Evolutionary conservation across 2,797 vertebrate genomes (phyloP), one percentile per base, ranked within the genome.

Genomic region (Novumbra hubbsi): DNA sequence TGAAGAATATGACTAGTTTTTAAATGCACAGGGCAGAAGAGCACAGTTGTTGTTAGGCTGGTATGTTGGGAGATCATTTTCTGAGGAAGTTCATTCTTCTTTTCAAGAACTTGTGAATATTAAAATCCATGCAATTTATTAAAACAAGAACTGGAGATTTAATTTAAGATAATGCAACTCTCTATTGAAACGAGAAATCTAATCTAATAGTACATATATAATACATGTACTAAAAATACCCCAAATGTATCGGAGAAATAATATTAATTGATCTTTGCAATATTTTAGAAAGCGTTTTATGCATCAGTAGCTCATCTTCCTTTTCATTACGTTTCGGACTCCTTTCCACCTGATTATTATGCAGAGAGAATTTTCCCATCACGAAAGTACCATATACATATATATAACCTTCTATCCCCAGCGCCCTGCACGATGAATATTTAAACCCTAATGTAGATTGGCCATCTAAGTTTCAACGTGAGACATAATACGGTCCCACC

Each of bases 371-470:
- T 93, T 95, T 93, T 93, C 92, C 91, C 92, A 93, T 95, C 73
- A 60, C 68, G 79, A 85, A 78, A 92, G 93, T 87, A 91, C 93
- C 94, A 93, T 93, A 95, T 83, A 95, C 93, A 92, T 91, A 92
- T 91, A 92, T 92, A 91, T 95, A 89, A 92, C 93, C 94, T 93
- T 90, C 90, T 89, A 88, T 95, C 93, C 92, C 93, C 93, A 94
- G 92, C 93, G 85, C 85, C 94, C 92, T 93, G 92, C 92, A 93
- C 93, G 93, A 95, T 96, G 95, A 96, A 96, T 97, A 97, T 95
- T 96, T 97, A 95, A 95, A 93, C 89, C 94, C 92, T 93, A 93
- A 95, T 94, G 92, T 94, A 92, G 89, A 88, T 92, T 92, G 92
- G 92, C 92, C 91, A 92, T 94, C 92, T 92, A 92, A 94, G 92